phyloP scores from a whole-genome alignment of 2,797 vertebrate genomes.

The Anableps anableps region DNA sequence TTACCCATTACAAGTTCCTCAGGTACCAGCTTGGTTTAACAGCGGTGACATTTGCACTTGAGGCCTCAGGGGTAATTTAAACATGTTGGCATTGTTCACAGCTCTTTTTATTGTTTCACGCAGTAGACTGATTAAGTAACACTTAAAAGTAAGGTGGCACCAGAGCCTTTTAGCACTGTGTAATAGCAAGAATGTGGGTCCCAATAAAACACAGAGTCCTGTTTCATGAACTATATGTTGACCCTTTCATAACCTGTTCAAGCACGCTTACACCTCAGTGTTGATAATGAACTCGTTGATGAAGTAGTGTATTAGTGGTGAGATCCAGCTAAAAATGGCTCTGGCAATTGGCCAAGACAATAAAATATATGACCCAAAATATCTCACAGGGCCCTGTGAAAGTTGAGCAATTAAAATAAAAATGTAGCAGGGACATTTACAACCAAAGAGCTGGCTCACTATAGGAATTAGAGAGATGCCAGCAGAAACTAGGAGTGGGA shows the following conservation, averaged over 20 bases:
- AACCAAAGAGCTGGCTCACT: slow-evolving; percentile 55
- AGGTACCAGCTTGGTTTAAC: slow-evolving; percentile 61
- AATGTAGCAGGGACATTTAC: slow-evolving; percentile 69
- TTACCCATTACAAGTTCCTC: slow-evolving; percentile 36
- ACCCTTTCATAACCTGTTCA: slow-evolving; percentile 70
- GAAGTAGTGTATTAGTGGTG: slow-evolving; percentile 69
- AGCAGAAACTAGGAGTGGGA: slow-evolving; percentile 28
- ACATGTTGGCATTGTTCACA: slow-evolving; percentile 62
- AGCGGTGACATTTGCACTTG: slow-evolving; percentile 68
- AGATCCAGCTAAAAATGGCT: slow-evolving; percentile 49
- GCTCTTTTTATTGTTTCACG: slow-evolving; percentile 65
- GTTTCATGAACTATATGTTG: slow-evolving; percentile 71
- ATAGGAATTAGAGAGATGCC: slow-evolving; percentile 53
- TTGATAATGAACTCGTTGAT: slow-evolving; percentile 72
- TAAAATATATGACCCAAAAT: slow-evolving; percentile 74
- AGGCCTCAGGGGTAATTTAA: slow-evolving; percentile 55
- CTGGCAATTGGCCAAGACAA: slow-evolving; percentile 60
- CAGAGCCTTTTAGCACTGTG: slow-evolving; percentile 68
- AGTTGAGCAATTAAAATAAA: slow-evolving; percentile 73
- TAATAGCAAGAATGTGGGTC: slow-evolving; percentile 66
- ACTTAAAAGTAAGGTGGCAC: slow-evolving; percentile 69
- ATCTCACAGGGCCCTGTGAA: slow-evolving; percentile 62
- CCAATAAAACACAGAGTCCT: slow-evolving; percentile 72
- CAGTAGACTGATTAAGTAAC: slow-evolving; percentile 76
- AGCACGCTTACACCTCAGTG: slow-evolving; percentile 66